Percentiles rank a stretch among this genome's conserved stretches.
Evolutionary conservation across 2,797 vertebrate genomes (phyloP).

Genomic region (Poecilia velifera): DNA sequence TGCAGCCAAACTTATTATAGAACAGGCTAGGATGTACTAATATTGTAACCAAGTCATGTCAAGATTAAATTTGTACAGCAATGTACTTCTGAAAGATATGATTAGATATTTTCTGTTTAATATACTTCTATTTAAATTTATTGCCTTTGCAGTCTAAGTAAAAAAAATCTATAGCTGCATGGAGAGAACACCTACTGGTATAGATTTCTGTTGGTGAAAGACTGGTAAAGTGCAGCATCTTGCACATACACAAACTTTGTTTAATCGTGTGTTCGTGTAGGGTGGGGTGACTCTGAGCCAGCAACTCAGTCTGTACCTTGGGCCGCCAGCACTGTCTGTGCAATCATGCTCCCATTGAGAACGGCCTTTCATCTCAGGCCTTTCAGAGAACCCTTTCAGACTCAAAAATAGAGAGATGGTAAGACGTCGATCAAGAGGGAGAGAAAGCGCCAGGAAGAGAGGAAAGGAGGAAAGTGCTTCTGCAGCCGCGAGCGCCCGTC

Average conservation of each 20-base stretch:
- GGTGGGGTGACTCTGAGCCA: slow-evolving; percentile 51
- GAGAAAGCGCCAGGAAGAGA: slow-evolving; percentile 40
- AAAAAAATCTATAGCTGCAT: slow-evolving; percentile 4
- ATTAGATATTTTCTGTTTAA: slow-evolving; percentile 14
- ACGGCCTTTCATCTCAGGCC: slow-evolving; percentile 75
- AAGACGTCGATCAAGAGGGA: slow-evolving; percentile 53
- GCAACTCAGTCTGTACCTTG: slow-evolving; percentile 62
- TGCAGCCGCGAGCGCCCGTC: slow-evolving; percentile 70
- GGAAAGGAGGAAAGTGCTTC: slow-evolving; percentile 70
- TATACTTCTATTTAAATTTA: slow-evolving; percentile 1
- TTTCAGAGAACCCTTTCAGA: slow-evolving; percentile 78
- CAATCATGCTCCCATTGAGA: slow-evolving; percentile 74
- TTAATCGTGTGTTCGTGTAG: slow-evolving; percentile 26
- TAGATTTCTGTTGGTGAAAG: slow-evolving; percentile 10
- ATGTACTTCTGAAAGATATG: slow-evolving; percentile 27
- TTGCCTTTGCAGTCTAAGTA: slow-evolving; percentile 5
- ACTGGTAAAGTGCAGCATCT: slow-evolving; percentile 25
- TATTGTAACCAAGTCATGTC: slow-evolving; percentile 38
- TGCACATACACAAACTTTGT: slow-evolving; percentile 28
- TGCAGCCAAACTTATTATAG: slow-evolving; percentile 46
- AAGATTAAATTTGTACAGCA: slow-evolving; percentile 13
- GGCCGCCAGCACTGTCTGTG: slow-evolving; percentile 62
- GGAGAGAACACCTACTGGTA: background rate
- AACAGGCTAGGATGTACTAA: slow-evolving; percentile 35
- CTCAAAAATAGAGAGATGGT: slow-evolving; percentile 53